Evolutionary conservation across 2,888 invertebrate genomes (phyloP).

Genomic region (Habrosyne pyritoides): DNA sequence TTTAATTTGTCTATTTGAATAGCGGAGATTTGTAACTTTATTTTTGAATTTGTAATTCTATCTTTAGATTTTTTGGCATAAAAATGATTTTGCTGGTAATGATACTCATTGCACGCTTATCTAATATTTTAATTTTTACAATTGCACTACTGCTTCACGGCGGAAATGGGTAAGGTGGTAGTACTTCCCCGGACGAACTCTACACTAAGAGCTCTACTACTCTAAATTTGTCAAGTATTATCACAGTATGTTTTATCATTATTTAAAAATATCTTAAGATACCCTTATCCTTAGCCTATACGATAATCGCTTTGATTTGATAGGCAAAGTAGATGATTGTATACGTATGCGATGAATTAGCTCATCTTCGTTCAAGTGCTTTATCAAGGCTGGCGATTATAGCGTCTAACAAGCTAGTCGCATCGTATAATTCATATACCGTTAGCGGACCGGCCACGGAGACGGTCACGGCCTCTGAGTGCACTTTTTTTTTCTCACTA

Average conservation of each 20-base stretch:
- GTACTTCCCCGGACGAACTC: too few relatives aligned
- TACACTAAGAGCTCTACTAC: too few relatives aligned
- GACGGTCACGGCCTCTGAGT: constrained; percentile 58
- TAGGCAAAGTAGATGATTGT: background rate
- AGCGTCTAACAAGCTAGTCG: constrained; percentile 40
- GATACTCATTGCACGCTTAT: background rate
- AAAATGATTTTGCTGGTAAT: too few relatives aligned
- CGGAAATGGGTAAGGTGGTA: too few relatives aligned
- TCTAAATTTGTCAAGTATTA: too few relatives aligned
- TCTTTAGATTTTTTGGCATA: background rate
- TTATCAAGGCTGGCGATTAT: constrained; percentile 40
- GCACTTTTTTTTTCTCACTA: constrained; percentile 54
- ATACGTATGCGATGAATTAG: constrained; percentile 18
- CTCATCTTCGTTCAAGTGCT: constrained; percentile 26
- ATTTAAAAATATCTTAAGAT: background rate
- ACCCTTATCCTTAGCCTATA: background rate
- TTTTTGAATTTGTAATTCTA: background rate
- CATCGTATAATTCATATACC: constrained; percentile 43
- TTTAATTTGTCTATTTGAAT: background rate
- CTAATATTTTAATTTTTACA: background rate
- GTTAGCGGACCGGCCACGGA: constrained; percentile 52
- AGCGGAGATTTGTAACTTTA: background rate
- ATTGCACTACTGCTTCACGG: too few relatives aligned
- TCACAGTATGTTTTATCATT: background rate
- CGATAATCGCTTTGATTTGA: background rate